Percentiles rank a stretch among this genome's conserved stretches.
phyloP scores from a whole-genome alignment of 2,888 invertebrate genomes.

The Anarsia innoxiella region DNA sequence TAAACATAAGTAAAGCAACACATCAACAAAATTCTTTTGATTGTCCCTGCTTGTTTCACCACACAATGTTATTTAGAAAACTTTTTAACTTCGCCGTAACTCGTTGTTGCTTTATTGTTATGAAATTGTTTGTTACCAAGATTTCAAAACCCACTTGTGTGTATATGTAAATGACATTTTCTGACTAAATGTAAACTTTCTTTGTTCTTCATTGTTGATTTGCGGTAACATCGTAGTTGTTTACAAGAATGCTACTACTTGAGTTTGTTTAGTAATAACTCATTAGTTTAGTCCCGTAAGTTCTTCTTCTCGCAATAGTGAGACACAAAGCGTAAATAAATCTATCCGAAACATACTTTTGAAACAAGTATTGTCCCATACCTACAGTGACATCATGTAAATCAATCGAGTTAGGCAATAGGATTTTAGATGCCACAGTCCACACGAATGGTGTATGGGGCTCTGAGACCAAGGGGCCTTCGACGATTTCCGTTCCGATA shows the following conservation, averaged over 20 bases:
- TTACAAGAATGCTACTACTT: conserved; percentile 25
- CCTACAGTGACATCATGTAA: no score
- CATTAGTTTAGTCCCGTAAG: conserved; percentile 13
- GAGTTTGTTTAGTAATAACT: conserved; percentile 16
- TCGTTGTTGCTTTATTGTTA: conserved; percentile 33
- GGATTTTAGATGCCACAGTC: no score
- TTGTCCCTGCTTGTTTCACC: conserved; percentile 26
- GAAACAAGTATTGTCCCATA: no score
- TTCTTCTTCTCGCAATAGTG: no score
- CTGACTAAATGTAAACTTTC: conserved; percentile 64
- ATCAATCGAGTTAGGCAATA: no score
- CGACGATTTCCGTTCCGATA: conserved; percentile 31
- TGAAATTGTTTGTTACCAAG: conserved; percentile 41
- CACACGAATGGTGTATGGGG: conserved; percentile 9
- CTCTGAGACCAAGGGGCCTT: conserved; percentile 23
- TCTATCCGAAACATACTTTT: no score
- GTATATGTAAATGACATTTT: conserved; percentile 41
- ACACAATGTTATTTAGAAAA: conserved; percentile 54
- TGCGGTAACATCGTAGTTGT: conserved; percentile 43
- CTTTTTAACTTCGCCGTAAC: conserved; percentile 34
- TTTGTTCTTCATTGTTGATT: conserved; percentile 55
- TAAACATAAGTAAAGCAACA: conserved; percentile 11
- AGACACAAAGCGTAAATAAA: no score
- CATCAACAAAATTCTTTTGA: conserved; percentile 43
- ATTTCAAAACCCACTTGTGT: conserved; percentile 49